phyloP scores from a whole-genome alignment of 1,140 invertebrate species.

The Drosophila saltans region DNA sequence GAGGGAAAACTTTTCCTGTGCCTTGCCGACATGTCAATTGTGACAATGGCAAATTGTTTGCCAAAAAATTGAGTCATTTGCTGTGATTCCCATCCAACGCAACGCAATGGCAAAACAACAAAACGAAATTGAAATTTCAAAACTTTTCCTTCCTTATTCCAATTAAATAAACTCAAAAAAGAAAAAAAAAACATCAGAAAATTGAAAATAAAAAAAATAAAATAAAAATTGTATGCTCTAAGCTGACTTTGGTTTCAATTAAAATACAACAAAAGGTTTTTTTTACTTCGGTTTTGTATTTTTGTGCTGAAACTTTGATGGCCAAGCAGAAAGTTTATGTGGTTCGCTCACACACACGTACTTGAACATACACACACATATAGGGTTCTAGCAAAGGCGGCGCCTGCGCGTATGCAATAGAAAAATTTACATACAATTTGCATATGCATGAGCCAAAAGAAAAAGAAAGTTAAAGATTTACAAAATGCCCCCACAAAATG shows the following conservation, averaged over 20 bases:
- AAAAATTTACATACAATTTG: constrained; percentile 69
- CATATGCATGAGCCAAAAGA: constrained; percentile 64
- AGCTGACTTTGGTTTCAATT: constrained; percentile 50
- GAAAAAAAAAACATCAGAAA: background rate
- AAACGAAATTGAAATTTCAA: constrained; percentile 7
- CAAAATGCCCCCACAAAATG: constrained; percentile 37
- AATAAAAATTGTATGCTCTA: constrained; percentile 6
- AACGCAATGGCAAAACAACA: background rate
- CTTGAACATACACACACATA: background rate
- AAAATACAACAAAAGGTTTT: constrained; percentile 51
- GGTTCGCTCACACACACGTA: constrained; percentile 5
- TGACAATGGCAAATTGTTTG: constrained; percentile 27
- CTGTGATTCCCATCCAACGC: constrained; percentile 32
- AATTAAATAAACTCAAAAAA: constrained; percentile 47
- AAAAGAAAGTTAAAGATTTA: constrained; percentile 64
- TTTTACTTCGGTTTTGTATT: background rate
- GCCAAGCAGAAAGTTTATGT: constrained; percentile 9
- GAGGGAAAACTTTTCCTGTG: constrained; percentile 35
- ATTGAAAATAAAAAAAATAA: too few relatives aligned
- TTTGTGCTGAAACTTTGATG: constrained; percentile 24
- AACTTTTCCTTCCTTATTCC: constrained; percentile 44
- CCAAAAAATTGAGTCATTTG: constrained; percentile 31
- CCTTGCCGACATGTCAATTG: constrained; percentile 13
- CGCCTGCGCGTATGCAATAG: constrained; percentile 66
- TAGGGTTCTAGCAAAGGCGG: background rate